Conservation (phyloP, 2,888 invertebrate species). For the Mesorhabditis sp. region DNA sequence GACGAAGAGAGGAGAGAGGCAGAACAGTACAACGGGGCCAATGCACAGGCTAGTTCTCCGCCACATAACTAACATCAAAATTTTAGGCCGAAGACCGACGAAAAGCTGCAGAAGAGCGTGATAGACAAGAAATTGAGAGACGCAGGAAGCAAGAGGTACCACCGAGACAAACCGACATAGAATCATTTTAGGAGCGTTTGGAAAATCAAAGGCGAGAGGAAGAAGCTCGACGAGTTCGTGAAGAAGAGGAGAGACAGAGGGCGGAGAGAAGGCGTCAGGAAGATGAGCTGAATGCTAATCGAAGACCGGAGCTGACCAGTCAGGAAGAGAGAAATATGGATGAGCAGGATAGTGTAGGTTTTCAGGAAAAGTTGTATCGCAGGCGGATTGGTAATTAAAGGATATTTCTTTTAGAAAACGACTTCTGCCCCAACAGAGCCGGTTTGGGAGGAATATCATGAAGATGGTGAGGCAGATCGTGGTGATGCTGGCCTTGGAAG, state of each 20-base stretch:
- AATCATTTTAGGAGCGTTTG: background rate
- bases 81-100: constrained; percentile 2
- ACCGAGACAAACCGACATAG: background rate
- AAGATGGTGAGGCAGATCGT: background rate
- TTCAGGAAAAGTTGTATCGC: no score
- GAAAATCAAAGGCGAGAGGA: background rate
- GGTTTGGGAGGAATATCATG: constrained; percentile 1
- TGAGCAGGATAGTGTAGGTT: no score
- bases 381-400: no score
- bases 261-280: background rate
- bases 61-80: no score
- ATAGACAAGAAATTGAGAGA: constrained; percentile 1
- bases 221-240: background rate
- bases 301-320: background rate
- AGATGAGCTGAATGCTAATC: constrained; percentile 1
- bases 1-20: background rate
- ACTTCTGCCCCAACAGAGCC: background rate
- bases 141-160: background rate
- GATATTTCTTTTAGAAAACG: background rate
- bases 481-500: background rate
- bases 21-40: background rate
- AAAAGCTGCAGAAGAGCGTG: background rate
- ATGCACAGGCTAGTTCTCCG: background rate
- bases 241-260: background rate
- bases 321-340: background rate